Percentiles rank a stretch among this genome's conserved stretches.
phyloP scores from a whole-genome alignment of 92 coral and sea anemone species.

The Palythoa heliodiscus region DNA sequence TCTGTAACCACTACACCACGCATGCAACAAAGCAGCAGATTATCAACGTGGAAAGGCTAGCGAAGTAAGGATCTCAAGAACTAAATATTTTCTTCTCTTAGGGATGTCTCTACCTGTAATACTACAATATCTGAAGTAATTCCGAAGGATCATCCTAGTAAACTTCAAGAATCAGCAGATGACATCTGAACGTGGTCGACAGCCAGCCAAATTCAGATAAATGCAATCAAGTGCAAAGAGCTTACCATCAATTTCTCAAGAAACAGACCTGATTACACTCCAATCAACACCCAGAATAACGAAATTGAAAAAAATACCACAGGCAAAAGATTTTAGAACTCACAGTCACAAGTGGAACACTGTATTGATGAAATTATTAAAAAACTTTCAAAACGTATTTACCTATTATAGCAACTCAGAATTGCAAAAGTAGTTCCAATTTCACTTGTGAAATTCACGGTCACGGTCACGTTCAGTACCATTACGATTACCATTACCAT shows the following conservation, averaged over 20 bases:
- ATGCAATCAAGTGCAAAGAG: no score
- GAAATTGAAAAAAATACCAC: not conserved
- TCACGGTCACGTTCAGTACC: not conserved
- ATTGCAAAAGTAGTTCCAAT: conserved; percentile 20
- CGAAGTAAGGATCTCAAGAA: no score
- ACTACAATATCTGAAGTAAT: conserved; percentile 15
- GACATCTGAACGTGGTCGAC: not conserved
- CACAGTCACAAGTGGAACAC: not conserved
- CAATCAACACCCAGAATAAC: conserved; percentile 3
- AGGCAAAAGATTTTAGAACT: conserved; percentile 14
- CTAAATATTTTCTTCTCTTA: no score
- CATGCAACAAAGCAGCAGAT: no score
- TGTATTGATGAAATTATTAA: no score
- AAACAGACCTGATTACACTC: not conserved
- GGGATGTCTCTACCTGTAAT: no score
- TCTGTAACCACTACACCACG: no score
- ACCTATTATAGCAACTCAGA: no score
- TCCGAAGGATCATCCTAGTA: conserved; percentile 2
- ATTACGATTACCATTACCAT: no score
- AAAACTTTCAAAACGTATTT: no score
- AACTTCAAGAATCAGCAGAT: not conserved
- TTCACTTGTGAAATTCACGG: no score
- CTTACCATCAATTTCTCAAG: not conserved
- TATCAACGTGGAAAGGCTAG: no score
- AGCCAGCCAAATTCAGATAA: not conserved